Evolutionary conservation across 1,140 invertebrate species (phyloP), one percentile per base, ranked within the genome.

Genomic region (Hirudo medicinalis): DNA sequence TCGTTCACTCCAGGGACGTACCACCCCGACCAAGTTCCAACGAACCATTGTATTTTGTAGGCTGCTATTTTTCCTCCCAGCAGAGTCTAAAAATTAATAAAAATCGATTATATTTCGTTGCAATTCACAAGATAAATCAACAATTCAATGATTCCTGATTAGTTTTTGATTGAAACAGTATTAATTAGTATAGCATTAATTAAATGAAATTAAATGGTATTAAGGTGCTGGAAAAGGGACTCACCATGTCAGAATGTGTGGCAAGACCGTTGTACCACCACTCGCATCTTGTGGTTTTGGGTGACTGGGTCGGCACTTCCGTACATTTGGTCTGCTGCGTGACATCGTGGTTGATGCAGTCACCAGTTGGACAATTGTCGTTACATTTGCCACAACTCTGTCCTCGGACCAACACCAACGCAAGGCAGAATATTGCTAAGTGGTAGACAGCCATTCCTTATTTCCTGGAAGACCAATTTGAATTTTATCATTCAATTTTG

Each of bases 11-110:
- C 55, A 8, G 55, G 55, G 4, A 60, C 55, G 55, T 60, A 74
- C 71, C 73, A 74, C 0, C 60, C 69, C 19, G 73, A 72, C 73
- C 73, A 74, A 17, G 8, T 49, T 4, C 73, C 73, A 57, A 2
- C 70, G 54, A 57, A 72, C 73, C 73, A 74, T 9, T 29, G 13
- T 27, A 74, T 70, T 68, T 72, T 72, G 71, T 72, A 74, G 11
- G 73, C 73, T 9, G 67, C 43, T 32, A 74, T 74, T 2, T 54
- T 54, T 9, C 73, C 73, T 25, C 27, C 15, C 19, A 67, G 25
- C 2, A 72, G 29, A n/a, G 22, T 29, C 29, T 67, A 55, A n/a
- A n/a, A n/a, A n/a, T n/a, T n/a, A n/a, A n/a, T n/a, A n/a, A n/a
- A n/a, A n/a, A n/a, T n/a, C n/a, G n/a, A n/a, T n/a, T n/a, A n/a